These are phyloP conservation scores for Drosophila elegans DNA, from an alignment of 1,140 invertebrate species.

Conservation along the genomic window DNA sequence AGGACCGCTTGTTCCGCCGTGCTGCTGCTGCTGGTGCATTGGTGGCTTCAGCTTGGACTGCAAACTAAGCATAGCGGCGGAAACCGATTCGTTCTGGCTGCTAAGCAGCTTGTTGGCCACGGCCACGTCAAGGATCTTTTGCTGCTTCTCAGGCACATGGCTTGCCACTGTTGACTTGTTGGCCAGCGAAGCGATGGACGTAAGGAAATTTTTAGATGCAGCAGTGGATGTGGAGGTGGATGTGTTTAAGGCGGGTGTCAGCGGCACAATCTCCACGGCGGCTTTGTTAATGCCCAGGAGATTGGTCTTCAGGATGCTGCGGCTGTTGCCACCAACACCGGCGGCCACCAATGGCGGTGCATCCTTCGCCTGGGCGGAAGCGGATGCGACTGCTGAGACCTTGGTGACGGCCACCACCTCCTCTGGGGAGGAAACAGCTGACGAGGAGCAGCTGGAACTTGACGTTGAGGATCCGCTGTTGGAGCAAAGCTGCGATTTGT, in stretches of 20 bases:
- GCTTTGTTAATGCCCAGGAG: constrained; percentile 72
- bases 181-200: constrained; percentile 3
- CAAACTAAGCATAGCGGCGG: constrained; percentile 6
- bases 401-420: constrained; percentile 10
- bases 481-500: constrained; percentile 26
- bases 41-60: constrained; percentile 20
- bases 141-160: constrained; percentile 42
- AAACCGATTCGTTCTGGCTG: constrained; percentile 34
- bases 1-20: neutral
- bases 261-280: constrained; percentile 74
- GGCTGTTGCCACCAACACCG: constrained; percentile 51
- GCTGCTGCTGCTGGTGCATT: constrained; percentile 19
- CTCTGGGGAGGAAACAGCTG: constrained; percentile 3
- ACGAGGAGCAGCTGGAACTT: constrained; percentile 7
- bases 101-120: constrained; percentile 60
- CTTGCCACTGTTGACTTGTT: constrained; percentile 13
- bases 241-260: constrained; percentile 13
- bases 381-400: neutral
- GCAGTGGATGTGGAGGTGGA: neutral
- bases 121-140: constrained; percentile 66
- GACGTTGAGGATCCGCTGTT: constrained; percentile 1
- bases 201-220: constrained; percentile 5
- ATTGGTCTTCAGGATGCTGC: constrained; percentile 78
- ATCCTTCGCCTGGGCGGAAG: constrained; percentile 43
- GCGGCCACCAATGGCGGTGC: constrained; percentile 53